Conservation (phyloP, 2,113 vertebrate species). For the Atherinomorus stipes region DNA sequence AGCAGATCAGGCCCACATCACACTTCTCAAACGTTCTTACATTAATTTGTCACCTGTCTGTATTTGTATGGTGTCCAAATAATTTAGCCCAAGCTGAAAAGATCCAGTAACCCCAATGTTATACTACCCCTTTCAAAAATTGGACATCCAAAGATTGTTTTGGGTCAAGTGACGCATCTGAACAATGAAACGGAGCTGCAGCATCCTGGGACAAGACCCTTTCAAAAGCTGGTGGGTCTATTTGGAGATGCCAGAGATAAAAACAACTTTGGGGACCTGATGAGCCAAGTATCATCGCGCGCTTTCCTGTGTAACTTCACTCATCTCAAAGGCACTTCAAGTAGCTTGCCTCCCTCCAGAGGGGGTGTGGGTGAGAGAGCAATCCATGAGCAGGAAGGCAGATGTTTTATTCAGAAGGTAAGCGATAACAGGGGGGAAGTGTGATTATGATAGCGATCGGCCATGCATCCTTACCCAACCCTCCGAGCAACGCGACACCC, state of each 20-base stretch:
- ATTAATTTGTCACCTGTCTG: not conserved
- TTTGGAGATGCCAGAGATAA: slow-evolving; percentile 53
- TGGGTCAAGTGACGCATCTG: slow-evolving; percentile 23
- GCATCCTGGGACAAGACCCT: slow-evolving; percentile 42
- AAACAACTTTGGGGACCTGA: slow-evolving; percentile 49
- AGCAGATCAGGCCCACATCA: too few relatives aligned
- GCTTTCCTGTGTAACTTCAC: slow-evolving; percentile 55
- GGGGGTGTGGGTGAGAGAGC: slow-evolving; percentile 16
- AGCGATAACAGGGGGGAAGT: slow-evolving; percentile 84
- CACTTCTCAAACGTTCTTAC: not conserved
- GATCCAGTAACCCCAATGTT: not conserved
- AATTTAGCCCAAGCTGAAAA: too few relatives aligned
- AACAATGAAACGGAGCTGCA: slow-evolving; percentile 25
- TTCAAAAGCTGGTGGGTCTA: slow-evolving; percentile 36
- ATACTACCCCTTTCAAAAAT: slow-evolving; percentile 10
- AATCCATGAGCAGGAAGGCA: slow-evolving; percentile 74
- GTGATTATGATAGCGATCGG: slow-evolving; percentile 85
- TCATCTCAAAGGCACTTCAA: slow-evolving; percentile 55
- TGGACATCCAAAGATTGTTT: slow-evolving; percentile 36
- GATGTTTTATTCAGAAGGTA: slow-evolving; percentile 84
- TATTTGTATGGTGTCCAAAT: too few relatives aligned
- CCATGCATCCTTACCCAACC: slow-evolving; percentile 74
- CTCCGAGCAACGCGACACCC: slow-evolving; percentile 78
- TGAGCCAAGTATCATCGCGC: slow-evolving; percentile 41
- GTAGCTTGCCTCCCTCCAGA: slow-evolving; percentile 57